Evolutionary conservation across 2,113 vertebrate species (phyloP).

Genomic region (Tachysurus vachellii): DNA sequence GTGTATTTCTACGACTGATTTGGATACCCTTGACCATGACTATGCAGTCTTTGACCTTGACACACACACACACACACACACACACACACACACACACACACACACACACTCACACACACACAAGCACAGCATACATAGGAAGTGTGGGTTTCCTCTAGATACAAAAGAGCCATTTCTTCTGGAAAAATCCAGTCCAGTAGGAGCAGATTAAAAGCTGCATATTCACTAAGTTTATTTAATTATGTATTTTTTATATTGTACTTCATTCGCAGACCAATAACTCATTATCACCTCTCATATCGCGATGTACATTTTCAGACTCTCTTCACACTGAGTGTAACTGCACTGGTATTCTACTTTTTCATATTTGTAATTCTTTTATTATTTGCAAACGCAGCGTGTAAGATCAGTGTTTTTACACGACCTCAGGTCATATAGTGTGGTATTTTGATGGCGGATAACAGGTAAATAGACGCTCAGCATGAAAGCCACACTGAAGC

Average conservation of each 20-base stretch:
- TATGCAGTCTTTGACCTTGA: conserved; percentile 83
- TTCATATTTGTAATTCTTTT: neutral
- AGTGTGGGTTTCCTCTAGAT: conserved; percentile 30
- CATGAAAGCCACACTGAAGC: conserved; percentile 29
- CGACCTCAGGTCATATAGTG: conserved; percentile 31
- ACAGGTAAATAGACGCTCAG: conserved; percentile 37
- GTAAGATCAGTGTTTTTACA: conserved; percentile 32
- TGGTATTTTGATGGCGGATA: conserved; percentile 40
- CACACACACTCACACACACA: conserved; percentile 75
- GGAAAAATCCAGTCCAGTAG: neutral
- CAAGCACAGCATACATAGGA: conserved; percentile 66
- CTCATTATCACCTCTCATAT: neutral
- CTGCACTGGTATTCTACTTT: neutral
- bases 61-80: conserved; percentile 74
- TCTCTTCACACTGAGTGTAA: neutral
- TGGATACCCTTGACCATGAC: conserved; percentile 84
- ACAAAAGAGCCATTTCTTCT: neutral
- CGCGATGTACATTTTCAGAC: neutral
- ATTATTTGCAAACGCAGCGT: neutral
- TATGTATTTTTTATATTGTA: neutral
- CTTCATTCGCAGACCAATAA: neutral
- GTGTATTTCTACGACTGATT: conserved; percentile 59
- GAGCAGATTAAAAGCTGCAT: neutral
- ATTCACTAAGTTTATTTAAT: neutral
- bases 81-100: conserved; percentile 68